Percentiles rank a stretch among this genome's conserved stretches.
These are phyloP conservation scores for Subacronicta megacephala DNA, from an alignment of 2,888 invertebrate species.

Conservation along the genomic window DNA sequence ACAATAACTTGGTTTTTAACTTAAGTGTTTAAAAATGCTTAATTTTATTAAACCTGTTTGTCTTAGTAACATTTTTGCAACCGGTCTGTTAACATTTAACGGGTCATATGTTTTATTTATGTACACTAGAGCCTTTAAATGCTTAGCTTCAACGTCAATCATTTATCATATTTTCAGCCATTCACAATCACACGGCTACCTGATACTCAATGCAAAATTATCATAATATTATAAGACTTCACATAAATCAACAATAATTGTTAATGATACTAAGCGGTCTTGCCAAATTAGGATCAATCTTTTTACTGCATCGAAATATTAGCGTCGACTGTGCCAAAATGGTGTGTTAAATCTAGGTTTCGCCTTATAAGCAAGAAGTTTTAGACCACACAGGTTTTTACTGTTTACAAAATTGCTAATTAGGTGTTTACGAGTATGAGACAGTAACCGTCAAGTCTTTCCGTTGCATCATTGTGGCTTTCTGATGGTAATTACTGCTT, in stretches of 20 bases:
- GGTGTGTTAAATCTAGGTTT: constrained; percentile 7
- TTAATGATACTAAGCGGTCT: constrained; percentile 32
- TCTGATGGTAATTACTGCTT: constrained; percentile 44
- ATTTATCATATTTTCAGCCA: constrained; percentile 44
- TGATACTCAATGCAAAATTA: constrained; percentile 29
- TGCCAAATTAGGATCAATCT: constrained; percentile 33
- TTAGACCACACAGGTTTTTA: constrained; percentile 46
- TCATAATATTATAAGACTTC: constrained; percentile 37
- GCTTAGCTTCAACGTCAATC: constrained; percentile 26
- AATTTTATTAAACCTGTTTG: constrained; percentile 10
- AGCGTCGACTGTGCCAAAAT: constrained; percentile 21
- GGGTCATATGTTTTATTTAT: constrained; percentile 27
- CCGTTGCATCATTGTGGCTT: constrained; percentile 26
- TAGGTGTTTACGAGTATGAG: constrained; percentile 40
- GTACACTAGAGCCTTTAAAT: constrained; percentile 1
- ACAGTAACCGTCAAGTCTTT: constrained; percentile 32
- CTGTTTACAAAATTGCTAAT: constrained; percentile 48
- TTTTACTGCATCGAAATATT: constrained; percentile 34
- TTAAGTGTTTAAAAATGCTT: constrained; percentile 27
- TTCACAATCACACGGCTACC: constrained; percentile 28
- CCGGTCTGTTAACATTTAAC: constrained; percentile 9
- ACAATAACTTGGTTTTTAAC: constrained; percentile 44
- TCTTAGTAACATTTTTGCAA: not conserved
- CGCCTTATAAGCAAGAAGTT: constrained; percentile 36
- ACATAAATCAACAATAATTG: constrained; percentile 46